Evolutionary conservation across 2,888 invertebrate genomes (phyloP).

Genomic region (Aricia artaxerxes): DNA sequence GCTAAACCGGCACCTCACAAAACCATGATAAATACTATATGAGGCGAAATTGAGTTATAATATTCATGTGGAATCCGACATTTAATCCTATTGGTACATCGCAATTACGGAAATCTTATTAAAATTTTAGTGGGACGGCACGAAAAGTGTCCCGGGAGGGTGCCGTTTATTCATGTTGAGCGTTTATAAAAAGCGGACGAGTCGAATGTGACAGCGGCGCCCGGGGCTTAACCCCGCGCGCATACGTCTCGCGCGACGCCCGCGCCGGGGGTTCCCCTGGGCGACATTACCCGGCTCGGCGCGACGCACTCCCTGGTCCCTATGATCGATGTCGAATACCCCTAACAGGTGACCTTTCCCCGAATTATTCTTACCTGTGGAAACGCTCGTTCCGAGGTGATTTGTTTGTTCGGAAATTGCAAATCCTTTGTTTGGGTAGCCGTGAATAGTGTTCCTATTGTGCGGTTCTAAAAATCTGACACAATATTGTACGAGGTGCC

Average conservation of each 20-base stretch:
- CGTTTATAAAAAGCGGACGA: slow-evolving; percentile 58
- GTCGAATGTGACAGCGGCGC: slow-evolving; percentile 65
- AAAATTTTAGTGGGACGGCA: slow-evolving; percentile 61
- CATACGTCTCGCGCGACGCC: slow-evolving; percentile 64
- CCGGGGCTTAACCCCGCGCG: slow-evolving; percentile 57
- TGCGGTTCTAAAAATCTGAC: slow-evolving; percentile 51
- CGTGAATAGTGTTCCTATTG: slow-evolving; percentile 50
- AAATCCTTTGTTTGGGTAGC: slow-evolving; percentile 57
- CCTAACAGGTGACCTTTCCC: slow-evolving; percentile 78
- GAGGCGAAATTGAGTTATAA: slow-evolving; percentile 72
- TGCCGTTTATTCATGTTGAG: slow-evolving; percentile 56
- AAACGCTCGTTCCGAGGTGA: slow-evolving; percentile 77
- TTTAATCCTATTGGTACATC: slow-evolving; percentile 56
- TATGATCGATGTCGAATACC: slow-evolving; percentile 79
- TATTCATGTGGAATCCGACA: slow-evolving; percentile 63
- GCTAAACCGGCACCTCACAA: slow-evolving; percentile 62
- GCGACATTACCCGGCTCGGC: slow-evolving; percentile 73
- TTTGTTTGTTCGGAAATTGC: slow-evolving; percentile 72
- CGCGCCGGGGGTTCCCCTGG: slow-evolving; percentile 65
- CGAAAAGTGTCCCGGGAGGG: slow-evolving; percentile 51
- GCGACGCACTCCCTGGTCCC: slow-evolving; percentile 75
- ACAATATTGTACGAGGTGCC: slow-evolving; percentile 35
- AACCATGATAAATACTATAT: slow-evolving; percentile 71
- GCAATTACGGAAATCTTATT: slow-evolving; percentile 57
- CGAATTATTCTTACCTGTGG: slow-evolving; percentile 78